Base-by-base conservation (phyloP, 2,797 vertebrate genomes). In the Pempheris klunzingeri region DNA sequence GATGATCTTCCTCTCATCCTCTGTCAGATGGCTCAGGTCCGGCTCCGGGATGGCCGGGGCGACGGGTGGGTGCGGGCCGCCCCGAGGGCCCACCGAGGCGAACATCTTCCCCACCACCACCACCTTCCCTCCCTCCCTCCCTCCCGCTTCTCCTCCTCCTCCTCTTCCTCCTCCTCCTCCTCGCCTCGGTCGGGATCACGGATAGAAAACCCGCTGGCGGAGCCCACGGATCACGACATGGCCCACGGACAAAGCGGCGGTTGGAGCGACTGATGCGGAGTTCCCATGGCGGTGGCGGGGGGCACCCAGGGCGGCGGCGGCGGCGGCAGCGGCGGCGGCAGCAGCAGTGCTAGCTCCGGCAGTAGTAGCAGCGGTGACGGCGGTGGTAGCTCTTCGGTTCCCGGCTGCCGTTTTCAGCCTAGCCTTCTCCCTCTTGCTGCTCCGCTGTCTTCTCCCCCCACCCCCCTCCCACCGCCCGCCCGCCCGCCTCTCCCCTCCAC, bases 11-110 rank as follows among this genome's bases (percentile, higher is more conserved):
- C 97, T 95, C 95, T 99, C 98, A 61, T 99, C 98, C 91, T 98
- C 98, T 63, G 98, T 99, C 95, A 98, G 95, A 94, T 99, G 98
- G 96, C 98, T 99, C 91, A 99, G 95, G 96, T 99, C 98, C 92
- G 98, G 98, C 89, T 99, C 97, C 90, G 95, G 96, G 96, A 98
- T 97, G 92, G 96, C 95, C 88, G 97, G 97, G 95, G 94, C 96
- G 86, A 96, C 95, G 93, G 97, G 96, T 92, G 97, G 96, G 93
- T 96, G 97, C 94, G 97, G 95, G 94, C 93, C 94, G 93, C 96
- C 97, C 94, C 96, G 97, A 95, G 97, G 96, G 94, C 97, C 97
- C 97, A 96, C 96, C 77, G 96, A 95, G 91, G 96, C 95, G 95
- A 98, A 98, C 98, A 99, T 99, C 87, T 96, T 94, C 92, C 94